A percentile compares a stretch with the other conserved stretches of the same genome.
Evolutionary conservation across 2,888 invertebrate genomes (phyloP).

Genomic region (Scelioninae gen. 2): DNA sequence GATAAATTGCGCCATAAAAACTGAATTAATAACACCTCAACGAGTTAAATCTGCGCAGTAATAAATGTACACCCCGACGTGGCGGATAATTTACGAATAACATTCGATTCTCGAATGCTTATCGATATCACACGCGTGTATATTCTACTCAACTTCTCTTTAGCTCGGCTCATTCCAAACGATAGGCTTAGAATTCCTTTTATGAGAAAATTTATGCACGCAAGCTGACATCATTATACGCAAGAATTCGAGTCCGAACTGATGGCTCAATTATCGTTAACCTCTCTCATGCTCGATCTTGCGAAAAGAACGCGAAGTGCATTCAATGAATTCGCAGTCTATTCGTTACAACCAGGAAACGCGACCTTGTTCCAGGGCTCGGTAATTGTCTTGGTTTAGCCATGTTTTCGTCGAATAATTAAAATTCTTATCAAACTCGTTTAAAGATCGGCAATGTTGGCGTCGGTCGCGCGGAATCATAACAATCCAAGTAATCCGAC

Average conservation of each 20-base stretch:
- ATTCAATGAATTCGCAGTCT: slow-evolving; percentile 69
- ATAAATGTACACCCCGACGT: slow-evolving; percentile 26
- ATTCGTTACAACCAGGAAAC: slow-evolving; percentile 70
- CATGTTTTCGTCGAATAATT: slow-evolving; percentile 62
- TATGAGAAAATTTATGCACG: slow-evolving; percentile 58
- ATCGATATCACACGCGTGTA: slow-evolving; percentile 48
- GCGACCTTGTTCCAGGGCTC: slow-evolving; percentile 65
- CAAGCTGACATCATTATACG: slow-evolving; percentile 60
- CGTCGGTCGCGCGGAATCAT: too few relatives aligned
- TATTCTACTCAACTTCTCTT: slow-evolving; percentile 46
- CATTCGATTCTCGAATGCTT: slow-evolving; percentile 41
- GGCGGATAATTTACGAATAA: slow-evolving; percentile 38
- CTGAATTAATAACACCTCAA: slow-evolving; percentile 16
- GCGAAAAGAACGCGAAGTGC: slow-evolving; percentile 62
- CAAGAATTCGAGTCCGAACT: slow-evolving; percentile 64
- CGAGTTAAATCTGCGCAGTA: slow-evolving; percentile 8
- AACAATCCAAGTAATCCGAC: too few relatives aligned
- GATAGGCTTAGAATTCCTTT: slow-evolving; percentile 58
- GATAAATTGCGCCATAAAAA: slow-evolving; percentile 12
- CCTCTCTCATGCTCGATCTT: slow-evolving; percentile 59
- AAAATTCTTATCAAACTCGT: slow-evolving; percentile 61
- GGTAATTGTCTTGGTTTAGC: slow-evolving; percentile 69
- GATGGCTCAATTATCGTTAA: slow-evolving; percentile 69
- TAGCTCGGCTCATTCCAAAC: slow-evolving; percentile 47
- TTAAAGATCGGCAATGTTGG: too few relatives aligned